phyloP scores from a whole-genome alignment of 2,113 vertebrate species.

The Oncorhynchus gorbuscha region DNA sequence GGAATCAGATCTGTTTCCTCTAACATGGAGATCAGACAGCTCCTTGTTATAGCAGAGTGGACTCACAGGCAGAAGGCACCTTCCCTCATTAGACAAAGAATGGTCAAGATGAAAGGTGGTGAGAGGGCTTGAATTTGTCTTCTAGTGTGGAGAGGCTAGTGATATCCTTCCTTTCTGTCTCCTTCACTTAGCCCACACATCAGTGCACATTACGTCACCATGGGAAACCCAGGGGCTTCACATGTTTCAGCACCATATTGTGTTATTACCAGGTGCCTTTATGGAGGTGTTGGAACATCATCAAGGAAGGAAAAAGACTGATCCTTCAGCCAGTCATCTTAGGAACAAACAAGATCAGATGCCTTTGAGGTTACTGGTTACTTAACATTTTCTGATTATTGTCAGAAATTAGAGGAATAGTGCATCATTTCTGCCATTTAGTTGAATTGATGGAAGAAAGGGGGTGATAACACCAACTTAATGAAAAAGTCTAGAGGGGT shows the following conservation, averaged over 20 bases:
- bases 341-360: neutral
- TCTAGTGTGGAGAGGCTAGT: neutral
- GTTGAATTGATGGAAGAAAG: neutral
- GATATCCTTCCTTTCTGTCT: neutral
- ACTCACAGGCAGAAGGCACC: conserved; percentile 31
- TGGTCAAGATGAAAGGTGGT: too few relatives aligned
- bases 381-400: conserved; percentile 13
- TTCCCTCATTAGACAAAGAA: conserved; percentile 48
- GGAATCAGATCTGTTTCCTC: too few relatives aligned
- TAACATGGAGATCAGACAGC: conserved; percentile 28
- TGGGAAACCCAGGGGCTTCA: neutral
- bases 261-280: conserved; percentile 14
- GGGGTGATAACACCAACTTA: neutral
- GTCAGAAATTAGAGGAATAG: neutral
- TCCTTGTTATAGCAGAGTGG: conserved; percentile 43
- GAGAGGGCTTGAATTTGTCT: conserved; percentile 26
- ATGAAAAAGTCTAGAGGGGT: neutral
- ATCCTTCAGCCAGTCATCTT: neutral
- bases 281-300: neutral
- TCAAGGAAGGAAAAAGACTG: neutral
- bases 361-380: conserved; percentile 4
- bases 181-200: neutral
- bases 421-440: neutral
- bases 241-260: conserved; percentile 3
- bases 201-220: conserved; percentile 12